These are phyloP conservation scores for Synodontis membranacea DNA, from an alignment of 2,113 vertebrate genomes.

Conservation along the genomic window DNA sequence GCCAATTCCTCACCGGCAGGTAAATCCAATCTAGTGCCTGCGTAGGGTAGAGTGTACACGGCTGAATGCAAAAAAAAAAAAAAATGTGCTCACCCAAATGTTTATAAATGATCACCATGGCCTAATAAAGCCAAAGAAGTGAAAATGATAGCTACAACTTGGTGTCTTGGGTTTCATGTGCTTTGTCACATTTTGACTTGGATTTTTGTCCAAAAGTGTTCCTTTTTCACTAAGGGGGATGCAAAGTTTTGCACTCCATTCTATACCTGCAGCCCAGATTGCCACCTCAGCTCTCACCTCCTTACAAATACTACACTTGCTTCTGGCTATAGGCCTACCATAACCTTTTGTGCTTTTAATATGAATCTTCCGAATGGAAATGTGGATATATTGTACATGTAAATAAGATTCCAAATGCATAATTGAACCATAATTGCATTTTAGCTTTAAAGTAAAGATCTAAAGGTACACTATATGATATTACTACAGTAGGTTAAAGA, in stretches of 20 bases:
- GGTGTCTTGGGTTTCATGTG: background rate
- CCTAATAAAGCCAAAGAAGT: background rate
- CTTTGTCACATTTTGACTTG: background rate
- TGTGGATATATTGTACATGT: background rate
- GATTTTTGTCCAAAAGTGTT: background rate
- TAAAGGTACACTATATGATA: background rate
- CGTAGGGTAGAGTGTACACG: no score
- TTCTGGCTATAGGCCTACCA: background rate
- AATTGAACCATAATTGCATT: background rate
- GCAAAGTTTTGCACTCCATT: background rate
- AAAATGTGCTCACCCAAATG: background rate
- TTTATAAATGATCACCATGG: background rate
- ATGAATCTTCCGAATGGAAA: background rate
- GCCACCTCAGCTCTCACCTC: background rate
- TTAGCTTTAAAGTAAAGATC: background rate
- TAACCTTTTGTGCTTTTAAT: background rate
- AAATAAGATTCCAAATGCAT: background rate
- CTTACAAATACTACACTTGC: background rate
- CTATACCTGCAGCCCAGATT: background rate
- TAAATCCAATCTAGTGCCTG: slow-evolving; percentile 61
- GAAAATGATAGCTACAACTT: background rate
- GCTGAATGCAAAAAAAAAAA: background rate
- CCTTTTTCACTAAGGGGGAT: background rate
- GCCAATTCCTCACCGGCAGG: slow-evolving; percentile 96
- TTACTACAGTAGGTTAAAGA: background rate